These are phyloP conservation scores for Chloroceryle inda DNA, from an alignment of 2,797 vertebrate species.

Conservation along the genomic window DNA sequence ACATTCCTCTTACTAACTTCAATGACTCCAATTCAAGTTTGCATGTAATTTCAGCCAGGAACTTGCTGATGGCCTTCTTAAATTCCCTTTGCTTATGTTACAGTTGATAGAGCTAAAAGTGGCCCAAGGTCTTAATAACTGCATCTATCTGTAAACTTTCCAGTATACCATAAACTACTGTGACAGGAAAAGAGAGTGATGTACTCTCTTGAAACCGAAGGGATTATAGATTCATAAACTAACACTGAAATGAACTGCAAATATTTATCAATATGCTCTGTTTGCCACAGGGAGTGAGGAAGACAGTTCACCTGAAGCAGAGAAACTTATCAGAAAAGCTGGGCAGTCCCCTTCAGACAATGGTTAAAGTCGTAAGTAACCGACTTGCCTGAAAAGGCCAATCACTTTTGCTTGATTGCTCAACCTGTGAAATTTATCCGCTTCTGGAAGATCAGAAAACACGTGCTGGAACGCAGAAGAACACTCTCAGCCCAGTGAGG, in stretches of 20 bases:
- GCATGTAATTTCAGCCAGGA: conserved; percentile 16
- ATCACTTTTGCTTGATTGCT: background rate
- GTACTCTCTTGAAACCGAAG: background rate
- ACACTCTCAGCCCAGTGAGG: background rate
- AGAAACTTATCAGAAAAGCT: conserved; percentile 26
- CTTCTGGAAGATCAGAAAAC: conserved; percentile 16
- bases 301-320: conserved; percentile 41
- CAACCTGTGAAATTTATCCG: conserved; percentile 33
- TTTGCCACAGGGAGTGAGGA: background rate
- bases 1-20: background rate
- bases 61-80: background rate
- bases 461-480: background rate
- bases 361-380: background rate
- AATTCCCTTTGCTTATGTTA: conserved; percentile 14
- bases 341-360: conserved; percentile 26
- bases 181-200: background rate
- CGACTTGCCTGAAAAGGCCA: background rate
- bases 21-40: background rate
- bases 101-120: background rate
- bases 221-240: background rate
- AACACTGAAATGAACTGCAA: conserved; percentile 17
- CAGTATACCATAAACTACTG: background rate
- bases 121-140: background rate
- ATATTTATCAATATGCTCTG: background rate
- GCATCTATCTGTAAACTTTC: background rate